phyloP scores from a whole-genome alignment of 2,888 invertebrate species.

The Eretmocerus hayati region DNA sequence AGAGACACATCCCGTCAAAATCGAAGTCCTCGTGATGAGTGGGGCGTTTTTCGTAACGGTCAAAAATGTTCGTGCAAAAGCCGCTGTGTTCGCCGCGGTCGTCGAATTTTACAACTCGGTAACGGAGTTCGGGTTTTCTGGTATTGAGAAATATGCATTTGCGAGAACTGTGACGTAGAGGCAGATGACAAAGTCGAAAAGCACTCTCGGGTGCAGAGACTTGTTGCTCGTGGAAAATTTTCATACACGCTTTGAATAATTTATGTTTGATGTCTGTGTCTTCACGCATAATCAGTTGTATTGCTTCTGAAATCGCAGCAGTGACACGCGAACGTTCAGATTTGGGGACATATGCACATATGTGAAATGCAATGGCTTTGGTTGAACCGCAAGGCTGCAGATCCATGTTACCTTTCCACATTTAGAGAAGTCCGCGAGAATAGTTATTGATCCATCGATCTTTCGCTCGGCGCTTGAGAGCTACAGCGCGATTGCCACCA shows the following conservation, averaged over 20 bases:
- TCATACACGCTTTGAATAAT: background rate
- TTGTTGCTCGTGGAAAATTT: too few relatives aligned
- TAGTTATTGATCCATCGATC: background rate
- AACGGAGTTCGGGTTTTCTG: background rate
- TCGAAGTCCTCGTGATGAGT: too few relatives aligned
- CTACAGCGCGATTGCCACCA: slow-evolving; percentile 34
- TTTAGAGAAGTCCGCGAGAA: slow-evolving; percentile 14
- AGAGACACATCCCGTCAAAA: too few relatives aligned
- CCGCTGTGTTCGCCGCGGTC: background rate
- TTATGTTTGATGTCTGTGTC: background rate
- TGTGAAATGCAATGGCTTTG: background rate
- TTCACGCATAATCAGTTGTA: background rate
- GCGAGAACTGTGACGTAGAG: too few relatives aligned
- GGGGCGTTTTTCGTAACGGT: too few relatives aligned
- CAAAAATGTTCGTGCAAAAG: background rate
- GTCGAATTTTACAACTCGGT: background rate
- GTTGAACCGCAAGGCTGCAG: slow-evolving; percentile 30
- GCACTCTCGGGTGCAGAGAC: background rate
- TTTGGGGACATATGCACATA: background rate
- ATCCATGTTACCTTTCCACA: slow-evolving; percentile 38
- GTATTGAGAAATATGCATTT: background rate
- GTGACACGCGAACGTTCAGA: background rate
- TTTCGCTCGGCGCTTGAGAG: background rate
- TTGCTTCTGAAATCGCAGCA: background rate
- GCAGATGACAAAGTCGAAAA: background rate